These are phyloP conservation scores for Lochmaea crataegi DNA, from an alignment of 2,888 invertebrate species.

Conservation along the genomic window DNA sequence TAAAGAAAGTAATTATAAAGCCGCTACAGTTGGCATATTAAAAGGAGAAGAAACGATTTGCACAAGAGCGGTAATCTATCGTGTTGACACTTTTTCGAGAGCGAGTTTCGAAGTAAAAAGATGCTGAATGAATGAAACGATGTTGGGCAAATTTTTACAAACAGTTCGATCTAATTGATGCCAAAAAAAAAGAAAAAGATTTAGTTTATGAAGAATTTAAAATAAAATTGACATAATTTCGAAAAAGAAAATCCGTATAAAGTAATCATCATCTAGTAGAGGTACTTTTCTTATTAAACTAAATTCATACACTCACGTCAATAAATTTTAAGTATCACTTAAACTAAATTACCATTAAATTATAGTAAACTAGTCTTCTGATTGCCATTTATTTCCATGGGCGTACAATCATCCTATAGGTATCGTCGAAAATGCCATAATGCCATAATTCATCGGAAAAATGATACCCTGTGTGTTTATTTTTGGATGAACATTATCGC, in stretches of 20 bases:
- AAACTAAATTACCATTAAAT: slow-evolving; percentile 7
- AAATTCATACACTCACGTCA: background rate
- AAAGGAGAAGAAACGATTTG: slow-evolving; percentile 34
- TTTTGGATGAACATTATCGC: slow-evolving; percentile 40
- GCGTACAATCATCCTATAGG: slow-evolving; percentile 14
- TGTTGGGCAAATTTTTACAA: background rate
- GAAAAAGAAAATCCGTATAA: too few relatives aligned
- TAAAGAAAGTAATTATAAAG: slow-evolving; percentile 38
- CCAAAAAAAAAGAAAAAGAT: too few relatives aligned
- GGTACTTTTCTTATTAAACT: slow-evolving; percentile 1
- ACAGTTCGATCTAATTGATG: background rate
- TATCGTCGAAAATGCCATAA: slow-evolving; percentile 16
- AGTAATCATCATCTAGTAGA: too few relatives aligned
- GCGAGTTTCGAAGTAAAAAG: background rate
- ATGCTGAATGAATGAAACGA: background rate
- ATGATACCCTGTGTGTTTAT: slow-evolving; percentile 42
- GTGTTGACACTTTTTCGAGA: slow-evolving; percentile 29
- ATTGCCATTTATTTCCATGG: background rate
- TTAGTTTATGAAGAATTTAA: too few relatives aligned
- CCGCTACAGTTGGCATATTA: slow-evolving; percentile 38
- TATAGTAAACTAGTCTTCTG: background rate
- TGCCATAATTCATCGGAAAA: slow-evolving; percentile 43
- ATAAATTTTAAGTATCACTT: slow-evolving; percentile 5
- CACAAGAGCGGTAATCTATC: slow-evolving; percentile 32
- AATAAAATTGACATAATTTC: too few relatives aligned